phyloP scores from a whole-genome alignment of 2,113 vertebrate species.

The Eclectus roratus region DNA sequence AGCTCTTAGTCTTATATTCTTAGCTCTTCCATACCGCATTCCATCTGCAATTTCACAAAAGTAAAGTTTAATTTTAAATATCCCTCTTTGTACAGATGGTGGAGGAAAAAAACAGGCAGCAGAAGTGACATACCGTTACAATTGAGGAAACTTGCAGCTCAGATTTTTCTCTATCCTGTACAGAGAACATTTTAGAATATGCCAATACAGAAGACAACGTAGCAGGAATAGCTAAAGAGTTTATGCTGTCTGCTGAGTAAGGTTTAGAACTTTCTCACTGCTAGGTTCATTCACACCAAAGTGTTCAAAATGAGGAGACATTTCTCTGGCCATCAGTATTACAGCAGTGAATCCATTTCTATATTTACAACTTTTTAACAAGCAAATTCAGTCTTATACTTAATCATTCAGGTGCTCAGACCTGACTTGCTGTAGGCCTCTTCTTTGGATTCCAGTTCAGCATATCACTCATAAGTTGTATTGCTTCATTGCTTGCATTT shows the following conservation, averaged over 20 bases:
- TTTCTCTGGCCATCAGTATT: neutral
- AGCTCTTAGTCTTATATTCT: neutral
- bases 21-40: neutral
- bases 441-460: conserved; percentile 96
- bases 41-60: neutral
- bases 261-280: neutral
- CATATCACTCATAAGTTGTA: conserved; percentile 89
- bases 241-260: neutral
- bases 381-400: neutral
- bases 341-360: neutral
- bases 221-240: neutral
- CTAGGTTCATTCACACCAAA: neutral
- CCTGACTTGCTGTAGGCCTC: conserved; percentile 92
- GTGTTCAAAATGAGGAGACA: neutral
- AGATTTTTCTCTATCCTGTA: neutral
- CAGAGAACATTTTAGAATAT: neutral
- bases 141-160: neutral
- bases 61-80: neutral
- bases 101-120: neutral
- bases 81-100: neutral
- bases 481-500: conserved; percentile 92
- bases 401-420: conserved; percentile 39
- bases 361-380: neutral
- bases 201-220: neutral
- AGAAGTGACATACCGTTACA: neutral